phyloP scores from a whole-genome alignment of 2,113 vertebrate species.

The Rhabdomys dilectus region DNA sequence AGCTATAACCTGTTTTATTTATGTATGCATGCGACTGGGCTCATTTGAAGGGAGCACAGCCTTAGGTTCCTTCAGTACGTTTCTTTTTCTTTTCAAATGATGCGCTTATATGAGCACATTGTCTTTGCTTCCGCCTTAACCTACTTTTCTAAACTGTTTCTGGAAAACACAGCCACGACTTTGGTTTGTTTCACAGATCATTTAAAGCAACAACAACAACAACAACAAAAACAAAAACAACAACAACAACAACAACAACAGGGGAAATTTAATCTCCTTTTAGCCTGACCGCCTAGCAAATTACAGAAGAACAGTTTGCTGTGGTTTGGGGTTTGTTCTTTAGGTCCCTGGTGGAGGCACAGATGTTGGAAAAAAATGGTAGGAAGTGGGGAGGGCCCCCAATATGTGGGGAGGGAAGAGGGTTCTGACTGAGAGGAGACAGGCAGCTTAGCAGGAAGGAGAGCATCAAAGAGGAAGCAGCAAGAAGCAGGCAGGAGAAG shows the following conservation, averaged over 20 bases:
- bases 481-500: not conserved
- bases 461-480: not conserved
- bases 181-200: conserved; percentile 73
- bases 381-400: no score
- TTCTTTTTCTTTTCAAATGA: not conserved
- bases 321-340: conserved; percentile 66
- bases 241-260: conserved; percentile 39
- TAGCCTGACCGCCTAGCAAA: conserved; percentile 71
- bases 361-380: conserved; percentile 49
- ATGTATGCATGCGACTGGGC: not conserved
- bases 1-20: not conserved
- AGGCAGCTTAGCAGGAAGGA: not conserved
- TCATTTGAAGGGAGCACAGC: not conserved
- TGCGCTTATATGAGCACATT: conserved; percentile 33
- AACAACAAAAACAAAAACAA: not conserved
- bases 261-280: conserved; percentile 73
- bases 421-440: conserved; percentile 37
- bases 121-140: conserved; percentile 48
- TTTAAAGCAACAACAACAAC: conserved; percentile 64
- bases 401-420: not conserved
- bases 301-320: conserved; percentile 65
- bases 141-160: conserved; percentile 62
- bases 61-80: not conserved
- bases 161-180: conserved; percentile 72
- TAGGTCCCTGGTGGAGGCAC: conserved; percentile 29